Base-by-base conservation (phyloP, 2,888 invertebrate species). In the Antitype chi region DNA sequence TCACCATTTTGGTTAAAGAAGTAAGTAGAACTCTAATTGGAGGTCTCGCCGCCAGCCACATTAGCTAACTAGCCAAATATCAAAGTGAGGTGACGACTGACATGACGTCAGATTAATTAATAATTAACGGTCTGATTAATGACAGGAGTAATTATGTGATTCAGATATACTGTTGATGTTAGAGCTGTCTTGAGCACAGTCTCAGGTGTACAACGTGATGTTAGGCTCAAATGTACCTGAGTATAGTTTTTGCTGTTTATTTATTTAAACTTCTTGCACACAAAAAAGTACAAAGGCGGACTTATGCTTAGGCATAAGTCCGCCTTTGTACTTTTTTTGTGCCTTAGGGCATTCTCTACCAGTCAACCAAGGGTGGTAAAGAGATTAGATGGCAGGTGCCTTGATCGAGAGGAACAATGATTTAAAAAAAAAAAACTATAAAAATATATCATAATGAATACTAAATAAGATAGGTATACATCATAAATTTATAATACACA, bases 21-120 rank as follows among this genome's bases (percentile, higher is more conserved):
- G 80, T 74, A 84, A 77, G 78, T 84, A 81, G 81, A 78, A 86
- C 70, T 81, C 69, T 81, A 85, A 87, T 82, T 87, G 82, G 76
- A 72, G 67, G 70, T 49, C 60, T 43, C 67, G 59, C 73, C 70
- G 69, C 77, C 70, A 73, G 57, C 71, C 63, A 69, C 70, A 78
- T 85, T 78, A 76, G 70, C 57, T 67, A n/a, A 81, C 62, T 74
- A 66, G n/a, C 55, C 71, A 64, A 80, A 86, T 71, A 80, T n/a
- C 67, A 76, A 72, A 77, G 64, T 72, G 71, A 70, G 52, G 52
- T 81, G 57, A 70, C 70, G 68, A 82, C 69, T 77, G 71, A 73
- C 70, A 72, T 17, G 74, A 74, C 70, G 81, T 64, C 74, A 63
- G 81, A 81, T 74, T 76, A 82, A 86, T 80, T 77, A 72, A 66